phyloP scores from a whole-genome alignment of 2,888 invertebrate genomes.

The Cryptophagus acutangulus region DNA sequence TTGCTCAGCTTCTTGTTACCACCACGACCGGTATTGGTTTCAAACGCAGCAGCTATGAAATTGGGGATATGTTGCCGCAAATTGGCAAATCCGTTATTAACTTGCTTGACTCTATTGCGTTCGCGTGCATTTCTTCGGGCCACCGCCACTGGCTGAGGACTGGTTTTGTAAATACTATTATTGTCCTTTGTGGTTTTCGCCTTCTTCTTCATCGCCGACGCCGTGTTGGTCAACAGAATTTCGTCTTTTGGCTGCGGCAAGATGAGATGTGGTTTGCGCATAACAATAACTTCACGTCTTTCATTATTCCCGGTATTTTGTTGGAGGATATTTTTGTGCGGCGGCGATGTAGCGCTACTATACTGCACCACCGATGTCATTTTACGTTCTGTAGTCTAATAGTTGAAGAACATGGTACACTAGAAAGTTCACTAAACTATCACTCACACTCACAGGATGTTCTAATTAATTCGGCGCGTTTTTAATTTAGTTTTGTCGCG shows the following conservation, averaged over 20 bases:
- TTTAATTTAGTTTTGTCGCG: slow-evolving; percentile 38
- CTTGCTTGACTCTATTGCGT: slow-evolving; percentile 87
- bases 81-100: slow-evolving; percentile 87
- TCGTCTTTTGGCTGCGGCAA: background rate
- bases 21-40: slow-evolving; percentile 60
- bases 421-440: slow-evolving; percentile 3
- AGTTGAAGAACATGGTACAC: background rate
- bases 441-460: slow-evolving; percentile 29
- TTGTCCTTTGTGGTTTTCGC: slow-evolving; percentile 25
- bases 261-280: slow-evolving; percentile 49
- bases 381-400: slow-evolving; percentile 7
- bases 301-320: slow-evolving; percentile 52
- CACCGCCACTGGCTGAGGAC: slow-evolving; percentile 73
- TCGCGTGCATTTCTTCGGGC: slow-evolving; percentile 88
- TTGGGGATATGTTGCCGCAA: slow-evolving; percentile 81
- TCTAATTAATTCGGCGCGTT: slow-evolving; percentile 34
- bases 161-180: too few relatives aligned
- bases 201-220: slow-evolving; percentile 45
- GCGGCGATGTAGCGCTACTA: slow-evolving; percentile 42
- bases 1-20: slow-evolving; percentile 76
- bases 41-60: slow-evolving; percentile 68
- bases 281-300: slow-evolving; percentile 52
- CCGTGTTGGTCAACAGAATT: slow-evolving; percentile 30
- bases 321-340: slow-evolving; percentile 61
- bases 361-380: slow-evolving; percentile 8